Percentiles rank a stretch among this genome's conserved stretches.
phyloP scores from a whole-genome alignment of 1,140 invertebrate genomes.

The Pseudomyrmex cubaensis region DNA sequence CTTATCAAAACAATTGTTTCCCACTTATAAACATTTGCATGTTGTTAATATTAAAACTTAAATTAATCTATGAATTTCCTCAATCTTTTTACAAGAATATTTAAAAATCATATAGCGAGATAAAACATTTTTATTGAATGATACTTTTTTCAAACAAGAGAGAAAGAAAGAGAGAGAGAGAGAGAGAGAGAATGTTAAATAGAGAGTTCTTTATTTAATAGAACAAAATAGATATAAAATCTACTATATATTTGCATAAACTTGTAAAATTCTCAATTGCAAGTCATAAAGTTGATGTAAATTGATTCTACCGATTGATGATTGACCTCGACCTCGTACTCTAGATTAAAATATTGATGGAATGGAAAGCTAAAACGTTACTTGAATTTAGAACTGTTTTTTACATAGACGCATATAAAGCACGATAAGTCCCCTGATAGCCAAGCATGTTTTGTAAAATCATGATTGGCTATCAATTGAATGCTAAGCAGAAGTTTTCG shows the following conservation, averaged over 20 bases:
- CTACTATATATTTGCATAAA: neutral
- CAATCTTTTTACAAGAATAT: neutral
- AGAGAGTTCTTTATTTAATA: neutral
- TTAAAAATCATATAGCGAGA: neutral
- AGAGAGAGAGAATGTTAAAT: no score
- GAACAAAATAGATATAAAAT: neutral
- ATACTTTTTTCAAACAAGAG: neutral
- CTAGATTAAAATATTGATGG: slow-evolving; percentile 21
- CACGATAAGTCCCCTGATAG: no score
- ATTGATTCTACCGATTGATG: slow-evolving; percentile 47
- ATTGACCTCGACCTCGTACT: slow-evolving; percentile 40
- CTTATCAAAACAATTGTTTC: neutral
- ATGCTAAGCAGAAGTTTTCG: no score
- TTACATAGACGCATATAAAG: neutral
- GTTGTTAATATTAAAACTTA: neutral
- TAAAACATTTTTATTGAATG: slow-evolving; percentile 1
- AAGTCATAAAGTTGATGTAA: slow-evolving; percentile 21
- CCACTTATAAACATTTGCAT: neutral
- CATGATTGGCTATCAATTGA: no score
- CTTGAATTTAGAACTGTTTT: slow-evolving; percentile 23
- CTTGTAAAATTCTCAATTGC: slow-evolving; percentile 30
- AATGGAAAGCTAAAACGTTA: slow-evolving; percentile 37
- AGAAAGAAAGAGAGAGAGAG: neutral
- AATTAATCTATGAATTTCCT: neutral
- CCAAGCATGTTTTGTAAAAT: no score